Conservation (phyloP, 2,113 vertebrate genomes). For the Raphicerus campestris region DNA sequence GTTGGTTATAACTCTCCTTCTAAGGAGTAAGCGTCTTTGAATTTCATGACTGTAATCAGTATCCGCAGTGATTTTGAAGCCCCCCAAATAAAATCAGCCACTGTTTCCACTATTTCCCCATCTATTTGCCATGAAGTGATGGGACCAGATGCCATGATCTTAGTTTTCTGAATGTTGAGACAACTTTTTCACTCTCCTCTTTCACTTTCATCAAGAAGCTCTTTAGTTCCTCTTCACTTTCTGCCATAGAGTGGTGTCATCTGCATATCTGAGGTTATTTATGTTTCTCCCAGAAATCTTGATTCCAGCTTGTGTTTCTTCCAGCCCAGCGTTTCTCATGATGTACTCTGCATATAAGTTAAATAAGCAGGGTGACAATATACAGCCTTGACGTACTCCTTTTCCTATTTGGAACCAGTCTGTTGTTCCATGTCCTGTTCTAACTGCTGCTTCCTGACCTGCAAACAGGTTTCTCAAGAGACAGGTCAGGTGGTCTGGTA, state of each 20-base stretch:
- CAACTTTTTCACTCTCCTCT: not conserved
- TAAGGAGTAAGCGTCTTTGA: not conserved
- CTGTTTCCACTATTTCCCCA: not conserved
- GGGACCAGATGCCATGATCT: not conserved
- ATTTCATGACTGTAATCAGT: not conserved
- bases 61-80: not conserved
- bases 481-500: not conserved
- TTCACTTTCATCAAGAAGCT: not conserved
- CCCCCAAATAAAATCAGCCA: not conserved
- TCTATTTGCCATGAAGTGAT: not conserved
- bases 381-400: fast-evolving
- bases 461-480: not conserved
- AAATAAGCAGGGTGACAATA: not conserved
- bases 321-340: not conserved
- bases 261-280: not conserved
- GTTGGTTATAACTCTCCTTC: not conserved
- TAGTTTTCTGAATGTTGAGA: not conserved
- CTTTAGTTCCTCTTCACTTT: not conserved
- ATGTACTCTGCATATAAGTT: not conserved
- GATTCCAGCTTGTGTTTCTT: not conserved
- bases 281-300: not conserved
- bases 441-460: not conserved
- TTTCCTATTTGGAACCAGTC: not conserved
- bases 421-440: not conserved
- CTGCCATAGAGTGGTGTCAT: not conserved